phyloP scores from a whole-genome alignment of 2,113 vertebrate species.

The Cairina moschata region DNA sequence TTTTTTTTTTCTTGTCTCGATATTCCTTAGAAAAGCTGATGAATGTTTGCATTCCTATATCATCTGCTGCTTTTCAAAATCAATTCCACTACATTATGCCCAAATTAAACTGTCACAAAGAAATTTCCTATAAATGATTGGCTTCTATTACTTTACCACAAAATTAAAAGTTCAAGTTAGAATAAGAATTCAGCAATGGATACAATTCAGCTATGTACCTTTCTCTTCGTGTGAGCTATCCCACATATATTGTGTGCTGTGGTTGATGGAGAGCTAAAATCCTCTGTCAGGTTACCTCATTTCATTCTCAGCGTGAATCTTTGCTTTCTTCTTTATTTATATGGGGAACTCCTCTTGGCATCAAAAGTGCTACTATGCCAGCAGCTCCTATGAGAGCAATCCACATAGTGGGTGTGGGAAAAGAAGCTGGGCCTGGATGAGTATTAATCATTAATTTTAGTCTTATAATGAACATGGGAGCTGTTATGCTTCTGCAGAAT shows the following conservation, averaged over 20 bases:
- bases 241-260: neutral
- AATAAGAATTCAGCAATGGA: neutral
- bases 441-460: slow-evolving; percentile 4
- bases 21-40: neutral
- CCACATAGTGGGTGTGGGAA: neutral
- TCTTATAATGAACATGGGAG: neutral
- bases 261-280: neutral
- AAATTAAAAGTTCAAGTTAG: neutral
- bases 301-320: neutral
- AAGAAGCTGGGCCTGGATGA: neutral
- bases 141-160: neutral
- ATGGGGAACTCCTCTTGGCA: neutral
- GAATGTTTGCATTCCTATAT: neutral
- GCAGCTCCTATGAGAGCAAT: neutral
- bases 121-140: slow-evolving; percentile 8
- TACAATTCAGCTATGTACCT: neutral
- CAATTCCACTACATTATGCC: slow-evolving; percentile 19
- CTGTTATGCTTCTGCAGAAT: neutral
- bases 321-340: neutral
- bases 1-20: neutral
- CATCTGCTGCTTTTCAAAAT: slow-evolving; percentile 26
- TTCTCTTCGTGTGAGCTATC: neutral
- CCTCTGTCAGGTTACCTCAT: neutral
- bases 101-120: slow-evolving; percentile 40
- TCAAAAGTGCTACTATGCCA: neutral